Evolutionary conservation across 2,113 vertebrate species (phyloP).

Genomic region (Grammomys surdaster): DNA sequence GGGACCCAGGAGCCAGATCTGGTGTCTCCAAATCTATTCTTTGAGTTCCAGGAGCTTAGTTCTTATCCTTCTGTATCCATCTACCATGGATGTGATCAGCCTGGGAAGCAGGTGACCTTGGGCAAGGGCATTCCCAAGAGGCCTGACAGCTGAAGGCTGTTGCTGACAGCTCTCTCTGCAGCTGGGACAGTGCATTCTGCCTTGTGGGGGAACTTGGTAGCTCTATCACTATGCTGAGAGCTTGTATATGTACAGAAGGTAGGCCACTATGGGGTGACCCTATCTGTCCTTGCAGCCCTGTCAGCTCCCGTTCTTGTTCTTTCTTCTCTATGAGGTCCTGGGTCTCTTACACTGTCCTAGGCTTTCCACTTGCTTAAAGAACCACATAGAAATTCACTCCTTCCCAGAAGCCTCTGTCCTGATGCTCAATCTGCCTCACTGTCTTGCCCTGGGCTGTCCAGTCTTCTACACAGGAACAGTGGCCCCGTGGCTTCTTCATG

Average conservation of each 20-base stretch:
- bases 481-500: not conserved
- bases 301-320: not conserved
- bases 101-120: conserved; percentile 19
- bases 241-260: not conserved
- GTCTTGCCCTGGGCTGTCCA: fast-evolving
- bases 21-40: not conserved
- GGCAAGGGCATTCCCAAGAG: conserved; percentile 32
- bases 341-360: not conserved
- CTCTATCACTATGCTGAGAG: not conserved
- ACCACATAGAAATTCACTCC: not conserved
- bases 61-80: not conserved
- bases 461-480: not conserved
- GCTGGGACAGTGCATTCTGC: not conserved
- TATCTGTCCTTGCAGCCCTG: not conserved
- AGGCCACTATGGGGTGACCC: not conserved
- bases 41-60: not conserved
- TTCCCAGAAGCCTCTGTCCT: not conserved
- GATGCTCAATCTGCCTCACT: not conserved
- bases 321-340: not conserved
- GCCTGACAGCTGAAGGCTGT: conserved; percentile 51
- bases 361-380: not conserved
- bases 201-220: conserved; percentile 12
- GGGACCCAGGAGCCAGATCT: not conserved
- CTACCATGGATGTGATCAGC: not conserved
- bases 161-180: not conserved